Percentiles rank a stretch among this genome's conserved stretches.
Conservation (phyloP, 2,113 vertebrate species). For the Indri indri region DNA sequence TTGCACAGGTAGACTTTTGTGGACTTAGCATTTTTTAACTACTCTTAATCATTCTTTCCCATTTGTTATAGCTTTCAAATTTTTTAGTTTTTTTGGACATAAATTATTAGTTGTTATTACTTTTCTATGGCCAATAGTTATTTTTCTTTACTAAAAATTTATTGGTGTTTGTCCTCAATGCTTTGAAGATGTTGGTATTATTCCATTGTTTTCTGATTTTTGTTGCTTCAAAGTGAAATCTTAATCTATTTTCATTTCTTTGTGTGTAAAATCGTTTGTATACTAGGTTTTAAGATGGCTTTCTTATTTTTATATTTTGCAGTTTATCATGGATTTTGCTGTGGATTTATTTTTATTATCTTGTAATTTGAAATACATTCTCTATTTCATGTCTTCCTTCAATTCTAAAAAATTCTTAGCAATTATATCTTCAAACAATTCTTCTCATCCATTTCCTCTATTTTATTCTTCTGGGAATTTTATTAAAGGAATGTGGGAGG, state of each 20-base stretch:
- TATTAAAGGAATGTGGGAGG: neutral
- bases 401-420: neutral
- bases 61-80: neutral
- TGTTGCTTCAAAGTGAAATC: neutral
- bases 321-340: neutral
- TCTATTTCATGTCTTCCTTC: neutral
- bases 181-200: neutral
- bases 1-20: neutral
- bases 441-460: neutral
- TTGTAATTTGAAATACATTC: neutral
- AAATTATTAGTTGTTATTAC: neutral
- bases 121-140: neutral
- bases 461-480: neutral
- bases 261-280: neutral
- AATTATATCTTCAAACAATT: neutral
- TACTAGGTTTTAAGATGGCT: neutral
- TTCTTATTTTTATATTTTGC: neutral
- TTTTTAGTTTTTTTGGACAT: constrained; percentile 3
- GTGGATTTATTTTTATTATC: neutral
- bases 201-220: neutral
- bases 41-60: neutral
- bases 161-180: neutral
- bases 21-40: neutral
- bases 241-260: neutral
- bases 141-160: neutral